phyloP scores from a whole-genome alignment of 1,140 invertebrate species.

The Sinella curviseta region DNA sequence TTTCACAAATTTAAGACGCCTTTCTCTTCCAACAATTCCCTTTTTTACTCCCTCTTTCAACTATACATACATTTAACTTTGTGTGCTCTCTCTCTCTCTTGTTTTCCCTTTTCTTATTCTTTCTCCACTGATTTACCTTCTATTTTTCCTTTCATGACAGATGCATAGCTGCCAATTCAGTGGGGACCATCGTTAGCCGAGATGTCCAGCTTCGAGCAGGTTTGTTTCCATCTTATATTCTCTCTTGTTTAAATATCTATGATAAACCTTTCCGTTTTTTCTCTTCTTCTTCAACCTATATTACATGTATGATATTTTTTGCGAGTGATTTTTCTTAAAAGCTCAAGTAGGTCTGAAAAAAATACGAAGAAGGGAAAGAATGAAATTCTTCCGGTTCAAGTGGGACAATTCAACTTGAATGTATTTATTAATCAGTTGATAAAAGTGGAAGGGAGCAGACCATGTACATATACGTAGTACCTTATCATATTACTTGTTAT shows the following conservation, averaged over 20 bases:
- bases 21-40: not conserved
- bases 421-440: no score
- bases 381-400: no score
- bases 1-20: constrained; percentile 20
- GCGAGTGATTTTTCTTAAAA: not conserved
- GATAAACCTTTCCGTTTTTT: not conserved
- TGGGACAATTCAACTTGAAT: no score
- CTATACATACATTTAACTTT: constrained; percentile 16
- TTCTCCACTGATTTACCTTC: not conserved
- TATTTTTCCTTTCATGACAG: constrained; percentile 47
- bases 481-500: not conserved
- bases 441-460: no score
- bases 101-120: not conserved
- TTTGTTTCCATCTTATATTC: constrained; percentile 45
- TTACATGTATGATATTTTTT: not conserved
- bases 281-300: not conserved
- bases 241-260: not conserved
- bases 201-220: constrained; percentile 55
- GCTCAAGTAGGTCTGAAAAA: no score
- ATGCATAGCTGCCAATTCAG: constrained; percentile 55
- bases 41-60: constrained; percentile 24
- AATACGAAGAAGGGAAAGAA: not conserved
- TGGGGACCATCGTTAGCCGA: constrained; percentile 55
- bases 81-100: not conserved
- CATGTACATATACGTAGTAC: no score